phyloP scores from a whole-genome alignment of 2,888 invertebrate genomes.

The Tachystola acroxantha region DNA sequence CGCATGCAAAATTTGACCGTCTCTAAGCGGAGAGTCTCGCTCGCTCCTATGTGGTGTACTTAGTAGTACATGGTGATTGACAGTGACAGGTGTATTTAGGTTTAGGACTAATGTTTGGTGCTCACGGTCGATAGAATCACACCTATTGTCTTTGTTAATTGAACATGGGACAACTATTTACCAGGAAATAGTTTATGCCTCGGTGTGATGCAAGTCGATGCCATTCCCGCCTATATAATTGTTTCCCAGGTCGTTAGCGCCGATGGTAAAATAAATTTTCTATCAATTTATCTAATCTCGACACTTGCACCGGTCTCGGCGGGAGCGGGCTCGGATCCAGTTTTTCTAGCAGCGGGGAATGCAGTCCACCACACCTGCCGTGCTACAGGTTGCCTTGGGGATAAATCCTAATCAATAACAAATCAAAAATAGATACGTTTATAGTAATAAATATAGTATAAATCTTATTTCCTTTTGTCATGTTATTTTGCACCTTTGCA shows the following conservation, averaged over 20 bases:
- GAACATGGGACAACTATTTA: no score
- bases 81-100: no score
- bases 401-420: constrained; percentile 40
- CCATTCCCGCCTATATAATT: constrained; percentile 22
- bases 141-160: no score
- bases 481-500: no score
- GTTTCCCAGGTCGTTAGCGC: constrained; percentile 35
- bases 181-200: no score
- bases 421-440: constrained; percentile 11
- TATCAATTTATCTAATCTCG: constrained; percentile 54
- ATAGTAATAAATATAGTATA: neutral
- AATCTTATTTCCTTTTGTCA: neutral
- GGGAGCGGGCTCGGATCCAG: constrained; percentile 52
- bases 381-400: constrained; percentile 27
- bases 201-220: constrained; percentile 3
- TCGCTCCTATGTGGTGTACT: no score
- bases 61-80: no score
- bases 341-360: constrained; percentile 70
- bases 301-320: constrained; percentile 29
- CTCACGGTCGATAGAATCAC: no score
- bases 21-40: no score
- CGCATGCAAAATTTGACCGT: no score
- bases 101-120: no score
- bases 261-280: constrained; percentile 41
- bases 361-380: constrained; percentile 66